A percentile compares a stretch with the other conserved stretches of the same genome.
Evolutionary conservation across 1,140 invertebrate genomes (phyloP).

Genomic region (Diorhabda elongata): DNA sequence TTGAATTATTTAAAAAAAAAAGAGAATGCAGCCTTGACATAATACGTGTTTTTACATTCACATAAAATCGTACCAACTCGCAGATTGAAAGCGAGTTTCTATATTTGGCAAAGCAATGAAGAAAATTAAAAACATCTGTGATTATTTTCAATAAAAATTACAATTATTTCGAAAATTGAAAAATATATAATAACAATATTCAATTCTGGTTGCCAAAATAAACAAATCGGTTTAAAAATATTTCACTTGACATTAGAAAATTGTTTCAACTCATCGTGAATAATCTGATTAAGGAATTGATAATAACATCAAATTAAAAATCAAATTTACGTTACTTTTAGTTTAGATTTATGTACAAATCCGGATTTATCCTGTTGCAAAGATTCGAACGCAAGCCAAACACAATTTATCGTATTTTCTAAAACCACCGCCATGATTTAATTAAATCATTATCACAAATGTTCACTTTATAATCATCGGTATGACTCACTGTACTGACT

Average conservation of each 20-base stretch:
- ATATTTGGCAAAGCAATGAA: not conserved
- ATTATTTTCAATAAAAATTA: not conserved
- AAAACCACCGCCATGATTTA: constrained; percentile 59
- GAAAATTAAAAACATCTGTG: not conserved
- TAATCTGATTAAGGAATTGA: too few species aligned
- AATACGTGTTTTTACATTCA: not conserved
- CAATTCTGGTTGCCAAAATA: too few species aligned
- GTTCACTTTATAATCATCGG: not conserved
- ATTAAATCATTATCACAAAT: not conserved
- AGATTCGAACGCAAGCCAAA: constrained; percentile 72
- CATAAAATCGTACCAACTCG: not conserved
- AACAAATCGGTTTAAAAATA: too few species aligned
- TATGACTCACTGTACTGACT: not conserved
- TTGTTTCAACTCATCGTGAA: too few species aligned
- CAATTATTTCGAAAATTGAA: not conserved
- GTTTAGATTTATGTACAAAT: constrained; percentile 67
- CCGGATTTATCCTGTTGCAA: constrained; percentile 57
- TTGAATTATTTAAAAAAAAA: too few species aligned
- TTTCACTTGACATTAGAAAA: too few species aligned
- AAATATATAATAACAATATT: too few species aligned
- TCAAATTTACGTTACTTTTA: constrained; percentile 58
- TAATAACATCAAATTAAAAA: not conserved
- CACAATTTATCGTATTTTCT: constrained; percentile 66
- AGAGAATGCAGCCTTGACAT: not conserved
- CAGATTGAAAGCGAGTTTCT: not conserved